phyloP scores from a whole-genome alignment of 2,888 invertebrate species.

The Melangyna quadrimaculata region DNA sequence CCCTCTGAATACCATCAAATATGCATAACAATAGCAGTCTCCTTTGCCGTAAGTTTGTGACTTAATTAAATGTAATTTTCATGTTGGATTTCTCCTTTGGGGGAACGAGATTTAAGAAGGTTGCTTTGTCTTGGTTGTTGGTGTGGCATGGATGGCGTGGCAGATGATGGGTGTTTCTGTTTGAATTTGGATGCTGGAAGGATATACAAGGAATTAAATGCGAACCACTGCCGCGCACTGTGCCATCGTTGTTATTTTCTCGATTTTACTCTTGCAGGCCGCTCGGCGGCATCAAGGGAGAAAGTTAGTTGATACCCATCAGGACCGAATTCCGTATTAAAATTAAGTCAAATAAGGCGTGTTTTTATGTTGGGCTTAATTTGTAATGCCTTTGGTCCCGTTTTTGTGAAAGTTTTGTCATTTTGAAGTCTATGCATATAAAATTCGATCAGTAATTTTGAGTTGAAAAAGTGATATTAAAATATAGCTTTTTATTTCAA shows the following conservation, averaged over 20 bases:
- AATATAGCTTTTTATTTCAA: too few relatives aligned
- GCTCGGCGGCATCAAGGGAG: not conserved
- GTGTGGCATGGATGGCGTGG: too few relatives aligned
- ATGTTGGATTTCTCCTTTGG: slow-evolving; percentile 38
- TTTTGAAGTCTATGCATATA: not conserved
- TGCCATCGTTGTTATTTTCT: slow-evolving; percentile 2
- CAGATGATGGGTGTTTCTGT: slow-evolving; percentile 3
- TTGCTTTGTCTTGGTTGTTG: slow-evolving; percentile 2
- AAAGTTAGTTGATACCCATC: not conserved
- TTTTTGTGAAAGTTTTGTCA: not conserved
- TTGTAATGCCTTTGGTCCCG: not conserved
- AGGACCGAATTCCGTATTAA: slow-evolving; percentile 27
- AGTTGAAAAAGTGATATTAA: too few relatives aligned
- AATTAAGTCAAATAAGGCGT: slow-evolving; percentile 4
- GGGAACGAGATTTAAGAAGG: slow-evolving; percentile 10
- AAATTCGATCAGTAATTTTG: too few relatives aligned
- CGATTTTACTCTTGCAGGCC: not conserved
- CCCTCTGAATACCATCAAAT: slow-evolving; percentile 68
- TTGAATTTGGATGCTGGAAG: slow-evolving; percentile 2
- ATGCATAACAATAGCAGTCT: slow-evolving; percentile 69
- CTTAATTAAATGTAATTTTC: slow-evolving; percentile 72
- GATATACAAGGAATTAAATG: slow-evolving; percentile 57
- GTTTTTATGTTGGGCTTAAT: not conserved
- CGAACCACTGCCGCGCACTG: too few relatives aligned
- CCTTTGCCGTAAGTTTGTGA: slow-evolving; percentile 63